A percentile compares a stretch with the other conserved stretches of the same genome.
Conservation (phyloP, 2,113 vertebrate genomes). For the Odobenus rosmarus region DNA sequence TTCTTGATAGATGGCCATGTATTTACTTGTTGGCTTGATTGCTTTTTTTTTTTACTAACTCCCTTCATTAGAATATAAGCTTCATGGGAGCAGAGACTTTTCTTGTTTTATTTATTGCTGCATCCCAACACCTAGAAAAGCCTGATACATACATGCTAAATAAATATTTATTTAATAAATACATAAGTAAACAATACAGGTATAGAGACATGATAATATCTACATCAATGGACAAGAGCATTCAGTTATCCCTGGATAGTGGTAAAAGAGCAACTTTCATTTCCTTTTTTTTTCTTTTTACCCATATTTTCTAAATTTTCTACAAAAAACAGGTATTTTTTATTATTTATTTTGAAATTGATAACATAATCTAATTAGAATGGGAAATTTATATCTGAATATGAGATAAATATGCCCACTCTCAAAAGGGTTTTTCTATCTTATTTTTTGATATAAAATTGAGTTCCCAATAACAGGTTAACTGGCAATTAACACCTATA, state of each 20-base stretch:
- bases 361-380: slow-evolving; percentile 24
- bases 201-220: slow-evolving; percentile 2
- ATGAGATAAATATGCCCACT: not conserved
- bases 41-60: slow-evolving; percentile 2
- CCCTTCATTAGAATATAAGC: not conserved
- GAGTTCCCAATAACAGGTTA: not conserved
- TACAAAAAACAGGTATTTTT: not conserved
- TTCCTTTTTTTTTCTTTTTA: slow-evolving; percentile 8
- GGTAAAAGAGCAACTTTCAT: not conserved
- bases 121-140: not conserved
- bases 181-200: not conserved
- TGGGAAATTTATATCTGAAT: not conserved
- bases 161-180: slow-evolving; percentile 27
- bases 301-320: not conserved
- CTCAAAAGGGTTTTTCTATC: not conserved
- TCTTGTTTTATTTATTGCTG: not conserved
- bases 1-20: not conserved
- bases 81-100: not conserved
- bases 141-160: not conserved
- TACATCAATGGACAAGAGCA: not conserved
- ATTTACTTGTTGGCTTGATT: slow-evolving; percentile 8
- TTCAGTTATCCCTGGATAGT: not conserved
- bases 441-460: slow-evolving; percentile 9
- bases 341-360: not conserved
- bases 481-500: not conserved